Percentiles rank a stretch among this genome's conserved stretches.
phyloP scores from a whole-genome alignment of 1,140 invertebrate species.

The Plodia interpunctella region DNA sequence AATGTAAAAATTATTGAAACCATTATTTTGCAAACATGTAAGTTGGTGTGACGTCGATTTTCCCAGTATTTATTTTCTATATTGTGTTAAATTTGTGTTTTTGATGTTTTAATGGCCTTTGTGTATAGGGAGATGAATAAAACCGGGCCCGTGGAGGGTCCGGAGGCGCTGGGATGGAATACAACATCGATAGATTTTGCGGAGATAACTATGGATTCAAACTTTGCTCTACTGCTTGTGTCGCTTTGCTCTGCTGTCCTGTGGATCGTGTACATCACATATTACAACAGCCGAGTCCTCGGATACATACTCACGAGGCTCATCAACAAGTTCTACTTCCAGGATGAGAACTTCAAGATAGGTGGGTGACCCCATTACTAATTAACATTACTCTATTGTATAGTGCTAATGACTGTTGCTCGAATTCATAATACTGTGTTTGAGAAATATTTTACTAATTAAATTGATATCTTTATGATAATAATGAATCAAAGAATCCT shows the following conservation, averaged over 20 bases:
- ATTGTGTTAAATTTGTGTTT: slow-evolving; percentile 40
- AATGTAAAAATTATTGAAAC: slow-evolving; percentile 48
- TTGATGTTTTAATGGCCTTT: slow-evolving; percentile 22
- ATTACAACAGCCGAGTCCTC: slow-evolving; percentile 95
- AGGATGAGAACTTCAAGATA: slow-evolving; percentile 92
- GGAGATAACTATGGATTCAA: slow-evolving; percentile 88
- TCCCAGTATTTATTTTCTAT: slow-evolving; percentile 1
- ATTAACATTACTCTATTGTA: not conserved
- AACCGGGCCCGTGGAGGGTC: slow-evolving; percentile 54
- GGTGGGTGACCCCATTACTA: slow-evolving; percentile 79
- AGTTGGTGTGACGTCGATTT: slow-evolving; percentile 1
- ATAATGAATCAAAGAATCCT: no score
- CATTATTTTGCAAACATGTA: slow-evolving; percentile 5
- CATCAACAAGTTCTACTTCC: slow-evolving; percentile 91
- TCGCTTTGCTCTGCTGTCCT: slow-evolving; percentile 88
- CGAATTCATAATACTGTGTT: not conserved
- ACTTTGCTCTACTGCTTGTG: slow-evolving; percentile 86
- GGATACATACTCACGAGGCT: slow-evolving; percentile 94
- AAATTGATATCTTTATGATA: no score
- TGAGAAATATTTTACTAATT: not conserved
- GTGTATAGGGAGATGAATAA: slow-evolving; percentile 57
- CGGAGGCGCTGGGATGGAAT: slow-evolving; percentile 77
- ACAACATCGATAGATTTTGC: slow-evolving; percentile 79
- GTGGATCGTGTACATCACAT: slow-evolving; percentile 96
- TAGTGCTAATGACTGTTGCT: not conserved